Base-by-base conservation (phyloP, 2,797 vertebrate genomes). In the Astyanax mexicanus region DNA sequence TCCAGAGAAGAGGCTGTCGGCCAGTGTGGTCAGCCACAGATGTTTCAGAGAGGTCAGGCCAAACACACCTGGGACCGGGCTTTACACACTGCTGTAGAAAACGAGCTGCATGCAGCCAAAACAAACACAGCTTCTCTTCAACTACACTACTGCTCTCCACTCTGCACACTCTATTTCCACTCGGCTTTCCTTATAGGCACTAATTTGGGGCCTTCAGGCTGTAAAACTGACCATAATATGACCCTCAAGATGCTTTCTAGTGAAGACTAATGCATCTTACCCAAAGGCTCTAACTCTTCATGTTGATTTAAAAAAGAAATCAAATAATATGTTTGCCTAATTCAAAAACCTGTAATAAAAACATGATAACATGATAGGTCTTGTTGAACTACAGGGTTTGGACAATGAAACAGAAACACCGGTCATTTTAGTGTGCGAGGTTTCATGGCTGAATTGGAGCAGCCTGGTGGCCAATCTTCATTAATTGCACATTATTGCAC, bases 61-160 rank as follows among this genome's bases (percentile, higher is more conserved):
- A 78, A 89, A 90, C 86, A 91, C 94, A 95, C 93, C 92, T 94
- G 93, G 92, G 94, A 94, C 89, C 86, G 86, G 93, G 77, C 35
- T 47, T 75, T 86, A 86, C 51, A 72, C 86, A 84, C 87, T 85
- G 80, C 52, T 60, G 87, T 90, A 95, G 95, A 94, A 97, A 95
- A 88, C 81, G 70, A 49, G 84, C 21, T 21, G 15, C 49, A 72
- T 21, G 15, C 49, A 72, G 92, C 94, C 95, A 97, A 95, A 90
- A 91, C 93, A 95, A 96, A 92, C 94, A 95, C 93, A 69, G 93
- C 89, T 89, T 92, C 91, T 93, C 94, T 95, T 93, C 93, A 91
- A 90, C 89, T 92, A 91, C 89, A 91, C 93, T 87, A 83, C 87
- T 84, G 72, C 69, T 85, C 58, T 45, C 89, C 91, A 88, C 88